A percentile compares a stretch with the other conserved stretches of the same genome.
Conservation (phyloP, 2,888 invertebrate species). For the Aphidoletes aphidimyza region DNA sequence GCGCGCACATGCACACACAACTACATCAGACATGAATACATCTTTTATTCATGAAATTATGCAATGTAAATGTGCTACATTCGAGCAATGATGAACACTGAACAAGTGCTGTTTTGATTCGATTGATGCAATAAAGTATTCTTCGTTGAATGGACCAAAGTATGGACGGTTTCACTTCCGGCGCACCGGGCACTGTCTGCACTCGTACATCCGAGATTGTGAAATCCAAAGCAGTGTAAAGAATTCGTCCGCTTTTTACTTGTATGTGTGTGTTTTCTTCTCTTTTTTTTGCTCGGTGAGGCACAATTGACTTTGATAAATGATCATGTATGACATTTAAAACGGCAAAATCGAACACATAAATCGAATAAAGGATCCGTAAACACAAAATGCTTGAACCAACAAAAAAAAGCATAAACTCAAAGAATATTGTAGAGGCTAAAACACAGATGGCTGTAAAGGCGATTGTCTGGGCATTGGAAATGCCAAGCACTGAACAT, state of each 20-base stretch:
- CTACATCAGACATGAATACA: slow-evolving; percentile 34
- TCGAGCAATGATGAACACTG: slow-evolving; percentile 34
- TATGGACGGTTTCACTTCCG: not conserved
- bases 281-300: not conserved
- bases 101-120: slow-evolving; percentile 49
- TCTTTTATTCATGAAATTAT: slow-evolving; percentile 51
- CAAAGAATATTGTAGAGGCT: not conserved
- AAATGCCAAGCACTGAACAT: slow-evolving; percentile 51
- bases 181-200: slow-evolving; percentile 4
- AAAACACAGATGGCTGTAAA: slow-evolving; percentile 31
- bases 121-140: slow-evolving; percentile 39
- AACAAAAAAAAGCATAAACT: not conserved
- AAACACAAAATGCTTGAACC: not conserved
- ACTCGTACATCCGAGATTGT: not conserved
- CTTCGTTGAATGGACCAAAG: not conserved
- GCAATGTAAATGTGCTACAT: slow-evolving; percentile 41
- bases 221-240: not conserved
- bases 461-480: not conserved
- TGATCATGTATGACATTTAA: slow-evolving; percentile 51
- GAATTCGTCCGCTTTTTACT: not conserved
- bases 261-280: not conserved
- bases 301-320: slow-evolving; percentile 54
- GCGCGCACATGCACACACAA: not conserved
- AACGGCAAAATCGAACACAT: slow-evolving; percentile 32
- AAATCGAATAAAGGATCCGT: slow-evolving; percentile 22